Conservation (phyloP, 2,113 vertebrate genomes). For the Rhinichthys klamathensis region DNA sequence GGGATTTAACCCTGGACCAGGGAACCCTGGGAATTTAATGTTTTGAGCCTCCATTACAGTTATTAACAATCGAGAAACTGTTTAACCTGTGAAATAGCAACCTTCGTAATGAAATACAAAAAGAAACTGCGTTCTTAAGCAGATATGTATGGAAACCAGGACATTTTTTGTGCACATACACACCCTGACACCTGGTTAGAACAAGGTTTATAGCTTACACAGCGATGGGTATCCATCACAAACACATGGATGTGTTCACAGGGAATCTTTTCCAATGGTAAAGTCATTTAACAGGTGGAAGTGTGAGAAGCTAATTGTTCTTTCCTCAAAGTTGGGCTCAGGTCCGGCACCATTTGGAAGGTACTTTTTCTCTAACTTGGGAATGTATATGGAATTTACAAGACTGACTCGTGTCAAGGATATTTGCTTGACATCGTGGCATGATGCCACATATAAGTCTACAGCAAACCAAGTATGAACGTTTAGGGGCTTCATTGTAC, state of each 20-base stretch:
- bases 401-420: constrained; percentile 15
- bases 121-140: constrained; percentile 31
- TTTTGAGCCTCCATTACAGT: constrained; percentile 76
- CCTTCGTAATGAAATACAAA: constrained; percentile 47
- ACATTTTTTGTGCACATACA: constrained; percentile 46
- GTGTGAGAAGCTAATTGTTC: constrained; percentile 31
- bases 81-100: constrained; percentile 52
- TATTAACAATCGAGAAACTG: constrained; percentile 45
- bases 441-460: constrained; percentile 38
- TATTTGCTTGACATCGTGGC: constrained; percentile 40
- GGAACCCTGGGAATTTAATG: constrained; percentile 97
- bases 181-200: constrained; percentile 36
- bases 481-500: constrained; percentile 64
- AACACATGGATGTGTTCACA: constrained; percentile 54
- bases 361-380: constrained; percentile 39
- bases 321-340: constrained; percentile 37
- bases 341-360: constrained; percentile 46
- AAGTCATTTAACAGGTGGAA: constrained; percentile 48
- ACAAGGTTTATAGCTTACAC: constrained; percentile 35
- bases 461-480: constrained; percentile 69
- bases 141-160: constrained; percentile 41
- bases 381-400: constrained; percentile 51
- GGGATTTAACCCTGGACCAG: constrained; percentile 97
- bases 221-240: constrained; percentile 36
- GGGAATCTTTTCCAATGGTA: constrained; percentile 41